Conservation (phyloP, 2,797 vertebrate genomes). For the Eleutherodactylus coqui region DNA sequence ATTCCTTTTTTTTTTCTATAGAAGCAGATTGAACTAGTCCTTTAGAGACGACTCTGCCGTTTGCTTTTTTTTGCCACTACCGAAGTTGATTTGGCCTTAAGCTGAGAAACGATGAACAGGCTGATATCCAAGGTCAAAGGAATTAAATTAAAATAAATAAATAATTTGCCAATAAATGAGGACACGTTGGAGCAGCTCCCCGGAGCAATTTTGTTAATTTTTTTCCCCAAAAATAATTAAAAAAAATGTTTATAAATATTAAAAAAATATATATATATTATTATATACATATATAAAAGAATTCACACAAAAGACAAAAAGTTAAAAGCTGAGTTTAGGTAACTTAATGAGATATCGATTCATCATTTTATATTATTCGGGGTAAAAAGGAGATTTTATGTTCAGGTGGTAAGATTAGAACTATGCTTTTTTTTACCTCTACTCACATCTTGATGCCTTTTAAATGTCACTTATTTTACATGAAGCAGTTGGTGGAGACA, state of each 20-base stretch:
- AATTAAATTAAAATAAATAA: constrained; percentile 72
- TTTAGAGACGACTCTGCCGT: constrained; percentile 77
- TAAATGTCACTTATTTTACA: constrained; percentile 95
- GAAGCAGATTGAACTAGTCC: constrained; percentile 81
- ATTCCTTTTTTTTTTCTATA: constrained; percentile 75
- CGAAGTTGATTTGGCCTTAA: constrained; percentile 79
- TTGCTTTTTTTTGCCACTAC: constrained; percentile 75
- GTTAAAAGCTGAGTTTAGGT: constrained; percentile 83
- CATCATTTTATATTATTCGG: constrained; percentile 85
- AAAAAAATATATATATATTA: not conserved
- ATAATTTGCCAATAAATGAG: constrained; percentile 81
- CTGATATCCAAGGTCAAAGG: constrained; percentile 84
- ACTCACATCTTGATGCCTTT: constrained; percentile 85
- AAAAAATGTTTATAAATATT: not conserved
- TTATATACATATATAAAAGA: not conserved
- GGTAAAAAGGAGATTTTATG: constrained; percentile 77
- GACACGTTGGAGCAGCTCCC: constrained; percentile 89
- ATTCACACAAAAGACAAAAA: constrained; percentile 79
- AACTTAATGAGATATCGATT: constrained; percentile 81
- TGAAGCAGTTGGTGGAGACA: constrained; percentile 84
- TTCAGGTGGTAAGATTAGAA: constrained; percentile 81
- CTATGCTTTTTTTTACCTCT: constrained; percentile 73
- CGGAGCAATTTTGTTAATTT: constrained; percentile 89
- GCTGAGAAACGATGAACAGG: constrained; percentile 83
- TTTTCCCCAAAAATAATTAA: constrained; percentile 67